Conservation (phyloP, 2,113 vertebrate genomes). For the Herpetotheres cachinnans region DNA sequence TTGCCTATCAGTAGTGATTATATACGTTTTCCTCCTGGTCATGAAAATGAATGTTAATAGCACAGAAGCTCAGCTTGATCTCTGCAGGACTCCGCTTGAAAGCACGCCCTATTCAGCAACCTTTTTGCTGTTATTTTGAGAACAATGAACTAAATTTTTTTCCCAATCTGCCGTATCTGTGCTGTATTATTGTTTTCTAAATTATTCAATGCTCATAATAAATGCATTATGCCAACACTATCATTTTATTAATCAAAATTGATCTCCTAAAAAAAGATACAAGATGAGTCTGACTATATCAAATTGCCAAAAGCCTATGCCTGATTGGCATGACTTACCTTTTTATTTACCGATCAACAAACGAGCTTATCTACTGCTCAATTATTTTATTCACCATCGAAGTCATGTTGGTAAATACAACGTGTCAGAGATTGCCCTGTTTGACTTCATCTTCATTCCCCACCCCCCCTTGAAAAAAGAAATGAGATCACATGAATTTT, state of each 20-base stretch:
- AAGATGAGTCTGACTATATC: neutral
- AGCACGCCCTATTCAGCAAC: neutral
- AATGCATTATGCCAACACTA: neutral
- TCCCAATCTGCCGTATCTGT: neutral
- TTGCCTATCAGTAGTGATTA: neutral
- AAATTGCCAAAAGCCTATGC: neutral
- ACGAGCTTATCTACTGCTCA: neutral
- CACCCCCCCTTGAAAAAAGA: neutral
- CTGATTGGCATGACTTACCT: neutral
- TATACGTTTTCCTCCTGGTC: neutral
- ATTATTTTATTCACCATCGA: neutral
- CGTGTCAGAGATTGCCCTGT: neutral
- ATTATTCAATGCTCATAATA: neutral
- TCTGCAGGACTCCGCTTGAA: neutral
- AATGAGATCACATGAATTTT: neutral
- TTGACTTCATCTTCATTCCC: neutral
- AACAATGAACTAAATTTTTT: neutral
- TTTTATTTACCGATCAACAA: neutral
- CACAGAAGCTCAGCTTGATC: neutral
- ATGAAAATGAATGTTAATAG: accelerated
- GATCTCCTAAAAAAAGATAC: neutral
- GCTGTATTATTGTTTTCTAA: too few relatives aligned
- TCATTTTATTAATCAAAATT: neutral
- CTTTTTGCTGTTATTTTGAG: neutral
- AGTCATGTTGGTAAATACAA: neutral